Percentiles rank a stretch among this genome's conserved stretches.
Evolutionary conservation across 2,888 invertebrate species (phyloP).

Genomic region (Philopedon plagiatum): DNA sequence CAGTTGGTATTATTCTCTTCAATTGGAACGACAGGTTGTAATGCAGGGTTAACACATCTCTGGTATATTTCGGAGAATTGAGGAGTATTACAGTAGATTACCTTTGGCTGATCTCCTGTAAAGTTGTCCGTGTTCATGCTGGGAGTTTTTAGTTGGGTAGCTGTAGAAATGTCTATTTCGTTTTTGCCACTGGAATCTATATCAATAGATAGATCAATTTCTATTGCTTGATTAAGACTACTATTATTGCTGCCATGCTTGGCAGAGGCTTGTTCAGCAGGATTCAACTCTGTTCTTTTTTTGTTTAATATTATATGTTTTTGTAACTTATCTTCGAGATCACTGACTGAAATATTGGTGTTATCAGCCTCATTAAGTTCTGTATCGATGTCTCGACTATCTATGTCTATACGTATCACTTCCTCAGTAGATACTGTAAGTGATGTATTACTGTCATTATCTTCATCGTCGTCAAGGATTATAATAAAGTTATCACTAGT

Average conservation of each 20-base stretch:
- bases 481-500: not conserved
- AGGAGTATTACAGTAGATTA: not conserved
- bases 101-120: no score
- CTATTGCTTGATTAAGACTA: no score
- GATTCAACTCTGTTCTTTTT: not conserved
- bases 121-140: no score
- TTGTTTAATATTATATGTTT: not conserved
- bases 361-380: not conserved
- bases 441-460: not conserved
- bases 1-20: not conserved
- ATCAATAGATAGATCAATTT: no score
- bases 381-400: not conserved
- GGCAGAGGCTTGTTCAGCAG: no score
- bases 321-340: not conserved
- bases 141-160: no score
- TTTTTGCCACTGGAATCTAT: no score
- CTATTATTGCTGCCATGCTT: no score
- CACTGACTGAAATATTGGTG: not conserved
- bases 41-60: not conserved
- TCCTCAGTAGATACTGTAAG: not conserved
- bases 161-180: no score
- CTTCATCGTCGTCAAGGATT: not conserved
- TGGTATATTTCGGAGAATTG: not conserved
- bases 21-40: not conserved
- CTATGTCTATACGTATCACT: not conserved